Evolutionary conservation across 2,797 vertebrate genomes (phyloP).

Genomic region (Pangasius mekongensis): DNA sequence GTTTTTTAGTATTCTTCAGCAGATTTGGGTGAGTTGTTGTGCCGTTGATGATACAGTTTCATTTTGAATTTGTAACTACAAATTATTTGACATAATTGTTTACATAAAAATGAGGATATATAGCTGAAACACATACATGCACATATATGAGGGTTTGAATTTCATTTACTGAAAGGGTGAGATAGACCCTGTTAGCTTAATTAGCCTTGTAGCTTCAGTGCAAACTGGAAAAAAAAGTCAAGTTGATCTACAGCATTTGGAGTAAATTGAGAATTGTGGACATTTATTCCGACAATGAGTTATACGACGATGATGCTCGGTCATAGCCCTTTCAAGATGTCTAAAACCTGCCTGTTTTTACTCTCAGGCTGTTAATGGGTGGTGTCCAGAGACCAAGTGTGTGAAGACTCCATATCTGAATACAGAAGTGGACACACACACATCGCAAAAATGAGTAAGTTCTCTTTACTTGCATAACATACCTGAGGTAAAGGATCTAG

Average conservation of each 20-base stretch:
- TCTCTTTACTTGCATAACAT: not conserved
- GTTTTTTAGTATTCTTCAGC: not conserved
- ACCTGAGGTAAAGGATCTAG: not conserved
- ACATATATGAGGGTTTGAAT: not conserved
- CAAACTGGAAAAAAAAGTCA: not conserved
- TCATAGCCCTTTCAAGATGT: not conserved
- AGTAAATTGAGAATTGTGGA: not conserved
- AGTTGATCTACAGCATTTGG: not conserved
- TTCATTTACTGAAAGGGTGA: not conserved
- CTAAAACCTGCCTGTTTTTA: constrained; percentile 18
- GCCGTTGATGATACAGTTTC: not conserved
- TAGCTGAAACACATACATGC: not conserved
- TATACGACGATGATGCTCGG: no score
- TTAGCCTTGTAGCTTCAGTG: not conserved
- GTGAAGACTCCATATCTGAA: constrained; percentile 59
- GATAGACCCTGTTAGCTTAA: not conserved
- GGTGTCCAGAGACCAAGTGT: constrained; percentile 57
- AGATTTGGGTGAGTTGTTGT: not conserved
- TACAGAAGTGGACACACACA: constrained; percentile 55
- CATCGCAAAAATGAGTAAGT: constrained; percentile 78
- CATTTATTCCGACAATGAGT: not conserved
- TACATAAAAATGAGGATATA: not conserved
- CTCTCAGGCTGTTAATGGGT: constrained; percentile 63
- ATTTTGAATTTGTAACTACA: not conserved
- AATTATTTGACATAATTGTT: not conserved